Evolutionary conservation across 2,797 vertebrate species (phyloP).

Genomic region (Sebastes steindachneri): DNA sequence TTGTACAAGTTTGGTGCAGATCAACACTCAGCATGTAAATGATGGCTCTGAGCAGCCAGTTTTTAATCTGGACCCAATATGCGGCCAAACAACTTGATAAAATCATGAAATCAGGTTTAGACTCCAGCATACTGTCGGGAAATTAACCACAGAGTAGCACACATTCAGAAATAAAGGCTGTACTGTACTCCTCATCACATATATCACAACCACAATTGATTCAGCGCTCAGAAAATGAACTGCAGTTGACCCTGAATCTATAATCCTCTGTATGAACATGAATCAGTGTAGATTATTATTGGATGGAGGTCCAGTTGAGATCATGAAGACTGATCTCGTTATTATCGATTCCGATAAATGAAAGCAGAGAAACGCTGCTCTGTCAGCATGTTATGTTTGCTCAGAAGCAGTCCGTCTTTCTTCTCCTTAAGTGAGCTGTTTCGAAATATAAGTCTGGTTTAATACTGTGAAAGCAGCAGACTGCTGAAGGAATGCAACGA

Average conservation of each 20-base stretch:
- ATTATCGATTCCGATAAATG: slow-evolving; percentile 21
- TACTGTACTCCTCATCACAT: not conserved
- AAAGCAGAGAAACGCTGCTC: not conserved
- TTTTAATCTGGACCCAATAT: not conserved
- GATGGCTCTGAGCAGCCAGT: not conserved
- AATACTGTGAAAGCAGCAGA: not conserved
- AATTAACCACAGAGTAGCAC: not conserved
- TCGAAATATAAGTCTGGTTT: not conserved
- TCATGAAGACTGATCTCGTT: slow-evolving; percentile 23
- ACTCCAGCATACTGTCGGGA: no score
- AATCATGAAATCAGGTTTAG: not conserved
- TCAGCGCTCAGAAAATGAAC: not conserved
- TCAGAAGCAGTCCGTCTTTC: not conserved
- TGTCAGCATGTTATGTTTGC: slow-evolving; percentile 23
- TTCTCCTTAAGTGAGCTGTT: not conserved
- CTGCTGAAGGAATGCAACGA: not conserved
- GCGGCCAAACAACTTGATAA: not conserved
- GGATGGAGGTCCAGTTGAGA: slow-evolving; percentile 8
- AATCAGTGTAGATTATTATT: slow-evolving; percentile 39
- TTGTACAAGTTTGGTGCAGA: not conserved
- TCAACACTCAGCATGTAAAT: not conserved
- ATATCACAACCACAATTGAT: not conserved
- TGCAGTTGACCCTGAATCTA: slow-evolving; percentile 27
- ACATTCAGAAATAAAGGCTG: not conserved
- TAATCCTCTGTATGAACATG: slow-evolving; percentile 22